Evolutionary conservation across 2,797 vertebrate genomes (phyloP), one percentile per base, ranked within the genome.

Genomic region (Eleutherodactylus coqui): DNA sequence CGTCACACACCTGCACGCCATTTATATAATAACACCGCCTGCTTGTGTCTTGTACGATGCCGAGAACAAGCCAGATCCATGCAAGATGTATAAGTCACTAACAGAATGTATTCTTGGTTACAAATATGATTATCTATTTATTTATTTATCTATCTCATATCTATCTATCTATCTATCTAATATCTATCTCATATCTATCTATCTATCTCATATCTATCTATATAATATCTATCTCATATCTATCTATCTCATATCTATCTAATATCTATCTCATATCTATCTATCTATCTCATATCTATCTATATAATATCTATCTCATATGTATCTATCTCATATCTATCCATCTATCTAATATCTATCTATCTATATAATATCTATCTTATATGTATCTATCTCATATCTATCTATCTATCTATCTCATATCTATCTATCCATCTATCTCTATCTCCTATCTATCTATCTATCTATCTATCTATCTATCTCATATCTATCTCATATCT

Each of bases 1-100:
- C 14, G 51, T 41, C 36, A 72, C 49, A 53, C 49, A 82, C 80
- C 80, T 82, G 80, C 67, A 82, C 36, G 53, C 80, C 72, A 82
- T 82, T 67, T 53, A 34, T 49, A 82, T 72, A 38, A n/a, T 77
- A 38, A 21, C 49, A 77, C 7, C 16, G 43, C 29, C 47, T 10
- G 62, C 79, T 53, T 51, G 43, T 49, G 32, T 81, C 41, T 17
- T 14, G 13, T 21, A 34, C 53, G 64, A 70, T 36, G 29, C 64
- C 38, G 24, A 16, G 47, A 36, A 24, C 21, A 47, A 32, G 43
- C 16, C 29, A 69, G 16, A 29, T 34, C 8, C 38, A 3, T 14
- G 29, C 27, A 29, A 21, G 2, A 64, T 64, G 47, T 47, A 17
- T 16, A 64, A n/a, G n/a, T n/a, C n/a, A 32, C 51, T 34, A 10